Conservation (phyloP, 1,140 invertebrate genomes). For the Drosophila chauvacae region DNA sequence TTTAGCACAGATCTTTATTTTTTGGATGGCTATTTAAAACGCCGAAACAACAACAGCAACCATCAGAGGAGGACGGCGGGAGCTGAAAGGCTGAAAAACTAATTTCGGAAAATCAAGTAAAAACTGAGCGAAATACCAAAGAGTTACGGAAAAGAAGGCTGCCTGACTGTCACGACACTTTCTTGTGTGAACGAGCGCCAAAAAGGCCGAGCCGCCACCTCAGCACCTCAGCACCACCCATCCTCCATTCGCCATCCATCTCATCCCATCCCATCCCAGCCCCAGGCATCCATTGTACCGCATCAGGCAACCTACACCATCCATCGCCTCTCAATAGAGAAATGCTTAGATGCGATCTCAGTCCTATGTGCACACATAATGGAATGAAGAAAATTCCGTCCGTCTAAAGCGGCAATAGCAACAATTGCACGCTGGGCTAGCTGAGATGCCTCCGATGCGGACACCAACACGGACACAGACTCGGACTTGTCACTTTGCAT, state of each 20-base stretch:
- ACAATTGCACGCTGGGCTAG: slow-evolving; percentile 78
- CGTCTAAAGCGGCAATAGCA: slow-evolving; percentile 50
- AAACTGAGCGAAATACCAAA: slow-evolving; percentile 81
- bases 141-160: slow-evolving; percentile 77
- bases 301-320: slow-evolving; percentile 53
- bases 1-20: slow-evolving; percentile 78
- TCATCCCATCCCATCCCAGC: slow-evolving; percentile 7
- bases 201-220: slow-evolving; percentile 65
- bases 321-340: slow-evolving; percentile 79
- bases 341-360: slow-evolving; percentile 79
- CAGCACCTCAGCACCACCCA: slow-evolving; percentile 20
- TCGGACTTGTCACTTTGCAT: slow-evolving; percentile 72
- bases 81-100: slow-evolving; percentile 65
- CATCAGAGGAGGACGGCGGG: slow-evolving; percentile 1
- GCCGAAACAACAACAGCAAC: slow-evolving; percentile 41
- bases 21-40: slow-evolving; percentile 77
- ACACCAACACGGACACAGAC: slow-evolving; percentile 30
- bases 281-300: slow-evolving; percentile 42
- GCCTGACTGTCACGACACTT: slow-evolving; percentile 57
- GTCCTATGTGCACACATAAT: slow-evolving; percentile 75
- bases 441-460: slow-evolving; percentile 55
- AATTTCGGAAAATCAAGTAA: slow-evolving; percentile 83
- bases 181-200: slow-evolving; percentile 80
- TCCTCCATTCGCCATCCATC: slow-evolving; percentile 9
- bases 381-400: slow-evolving; percentile 85